Percentiles rank a stretch among this genome's conserved stretches.
Evolutionary conservation across 2,888 invertebrate species (phyloP).

Genomic region (Neoascia interrupta): DNA sequence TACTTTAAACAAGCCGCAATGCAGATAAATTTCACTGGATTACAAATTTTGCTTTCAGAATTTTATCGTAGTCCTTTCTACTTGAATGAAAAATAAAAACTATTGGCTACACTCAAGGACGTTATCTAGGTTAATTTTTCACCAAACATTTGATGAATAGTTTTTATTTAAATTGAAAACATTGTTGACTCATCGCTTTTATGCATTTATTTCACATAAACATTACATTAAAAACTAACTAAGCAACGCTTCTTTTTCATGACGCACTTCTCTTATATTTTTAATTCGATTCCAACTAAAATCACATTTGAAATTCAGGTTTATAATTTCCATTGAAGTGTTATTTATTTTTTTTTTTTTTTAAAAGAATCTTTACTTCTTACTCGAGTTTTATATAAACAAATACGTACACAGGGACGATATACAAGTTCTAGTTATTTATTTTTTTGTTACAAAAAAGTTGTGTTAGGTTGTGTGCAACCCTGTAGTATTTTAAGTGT

Average conservation of each 20-base stretch:
- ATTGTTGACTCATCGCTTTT: no score
- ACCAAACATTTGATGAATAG: background rate
- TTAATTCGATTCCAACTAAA: constrained; percentile 70
- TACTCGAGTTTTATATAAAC: constrained; percentile 48
- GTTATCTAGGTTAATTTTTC: background rate
- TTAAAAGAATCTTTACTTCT: constrained; percentile 2
- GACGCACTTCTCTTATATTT: constrained; percentile 64
- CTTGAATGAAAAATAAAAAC: background rate
- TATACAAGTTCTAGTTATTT: no score
- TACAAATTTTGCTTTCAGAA: no score
- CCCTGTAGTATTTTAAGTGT: no score
- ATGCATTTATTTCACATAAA: constrained; percentile 51
- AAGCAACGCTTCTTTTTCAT: constrained; percentile 59
- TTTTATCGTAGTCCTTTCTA: background rate
- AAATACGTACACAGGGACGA: constrained; percentile 52
- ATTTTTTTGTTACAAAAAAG: no score
- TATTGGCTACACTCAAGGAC: background rate
- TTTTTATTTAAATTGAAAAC: no score
- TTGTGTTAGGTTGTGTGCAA: no score
- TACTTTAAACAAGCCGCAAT: no score
- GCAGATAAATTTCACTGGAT: no score
- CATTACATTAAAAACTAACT: constrained; percentile 57
- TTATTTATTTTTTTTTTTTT: constrained; percentile 26
- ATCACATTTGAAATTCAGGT: constrained; percentile 68
- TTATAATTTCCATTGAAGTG: constrained; percentile 50